Base-by-base conservation (phyloP, 2,113 vertebrate genomes). In the Vidua macroura region DNA sequence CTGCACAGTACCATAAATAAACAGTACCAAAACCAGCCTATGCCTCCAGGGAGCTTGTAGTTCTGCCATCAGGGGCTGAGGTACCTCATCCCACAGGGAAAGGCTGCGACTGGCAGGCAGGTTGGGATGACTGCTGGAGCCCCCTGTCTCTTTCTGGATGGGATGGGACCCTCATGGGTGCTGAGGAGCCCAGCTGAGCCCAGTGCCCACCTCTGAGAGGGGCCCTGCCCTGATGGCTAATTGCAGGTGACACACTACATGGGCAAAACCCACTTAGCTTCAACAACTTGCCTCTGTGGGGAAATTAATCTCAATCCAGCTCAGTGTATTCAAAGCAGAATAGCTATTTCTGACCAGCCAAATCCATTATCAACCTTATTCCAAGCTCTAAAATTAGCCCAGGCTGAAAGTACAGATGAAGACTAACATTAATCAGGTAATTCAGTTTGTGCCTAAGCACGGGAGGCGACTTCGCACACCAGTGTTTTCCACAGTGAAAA, bases 111-210 rank as follows among this genome's bases (percentile, higher is more conserved):
- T 53, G 72, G 31, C 35, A 75, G 69, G 58, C 46, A 80, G 27
- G 23, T 3, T 39, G 15, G 64, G 41, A 44, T 0, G 3, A 43
- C 33, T 8, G 6, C 46, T 0, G 1, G 24, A 15, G 15, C 3
- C 16, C 4, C 7, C 0, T 9, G 0, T 44, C 43, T 44, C 46
- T 74, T 84, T 58, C 75, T 28, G 25, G n/a, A 25, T 1, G 1
- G 55, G 24, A 49, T 0, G 1, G 22, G 17, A 7, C 11, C 39
- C 4, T 4, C 4, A 0, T 0, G 0, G 59, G 30, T 6, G 5
- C 51, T 8, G 17, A 73, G 22, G 4, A 76, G 17, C 43, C 10
- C 72, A 52, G 58, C 2, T 63, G 28, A 64, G 28, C 53, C 10
- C 72, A 49, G 55, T 1, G 4, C 41, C 3, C 0, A 83, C 11